Base-by-base conservation (phyloP, 2,113 vertebrate genomes). In the Notarius quadriscutis region DNA sequence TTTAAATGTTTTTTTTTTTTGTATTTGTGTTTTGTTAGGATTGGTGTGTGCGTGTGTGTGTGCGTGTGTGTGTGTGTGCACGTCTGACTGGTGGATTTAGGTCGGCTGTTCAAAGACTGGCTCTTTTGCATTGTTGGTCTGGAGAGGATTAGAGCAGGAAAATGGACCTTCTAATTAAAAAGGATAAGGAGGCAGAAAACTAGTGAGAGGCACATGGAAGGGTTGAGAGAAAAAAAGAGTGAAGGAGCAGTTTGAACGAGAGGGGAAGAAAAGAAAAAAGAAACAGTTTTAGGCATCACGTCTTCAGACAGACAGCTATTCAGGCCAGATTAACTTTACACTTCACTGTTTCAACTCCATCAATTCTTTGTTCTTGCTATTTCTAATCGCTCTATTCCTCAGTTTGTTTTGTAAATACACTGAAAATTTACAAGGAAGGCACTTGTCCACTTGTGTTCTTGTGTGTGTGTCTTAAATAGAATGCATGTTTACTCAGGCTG, bases 101-200 rank as follows among this genome's bases (percentile, higher is more conserved):
- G 89, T 94, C 93, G 94, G 94, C 94, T 94, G 92, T 95, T 95
- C 94, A 95, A 95, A 95, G 94, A 90, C 93, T 93, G 93, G 92
- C 93, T 93, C 34, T 94, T 94, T 93, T 94, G 94, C 92, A 95
- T 95, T 94, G 95, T 95, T 95, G 94, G 93, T 93, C 93, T 93
- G 94, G 92, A 92, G 94, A 91, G 95, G 94, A 95, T 95, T 95
- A 95, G 91, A 91, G 91, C 91, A 84, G 93, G 91, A 94, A 94
- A 95, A 95, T 94, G 92, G 94, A 92, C 94, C 92, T 93, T 95
- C 95, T 95, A 95, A 95, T 95, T 95, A 95, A 95, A 95, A 95
- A 94, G 94, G 93, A 95, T 94, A 95, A 95, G 92, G 91, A 94
- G 94, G 91, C 93, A 93, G 93, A 91, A 92, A 94, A 94, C 93